Base-by-base conservation (phyloP, 1,140 invertebrate species). In the Druon quercuslanigerum region DNA sequence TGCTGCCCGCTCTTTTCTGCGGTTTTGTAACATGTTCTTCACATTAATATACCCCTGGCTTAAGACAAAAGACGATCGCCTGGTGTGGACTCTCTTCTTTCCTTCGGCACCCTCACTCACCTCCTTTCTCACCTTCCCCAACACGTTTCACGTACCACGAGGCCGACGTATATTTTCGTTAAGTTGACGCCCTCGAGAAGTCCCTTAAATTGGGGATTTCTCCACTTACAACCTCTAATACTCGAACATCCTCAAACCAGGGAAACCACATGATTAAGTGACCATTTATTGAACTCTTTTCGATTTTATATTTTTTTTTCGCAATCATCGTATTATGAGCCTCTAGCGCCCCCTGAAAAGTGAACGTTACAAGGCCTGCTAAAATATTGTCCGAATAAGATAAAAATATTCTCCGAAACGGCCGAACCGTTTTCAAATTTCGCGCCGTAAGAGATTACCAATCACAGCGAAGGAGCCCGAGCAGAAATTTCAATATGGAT, bases 11-110 rank as follows among this genome's bases (percentile, higher is more conserved):
- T 86, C 87, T 87, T 86, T 88, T 86, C 87, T 86, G 76, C 83
- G 75, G 79, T 78, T 82, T 81, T 87, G 86, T 87, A 89, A 87
- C 90, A 90, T 91, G 90, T 89, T 90, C 90, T 87, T 88, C 89
- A 84, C 90, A 91, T 91, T 91, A 91, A 91, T 91, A 91, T 91
- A 90, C 87, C 89, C 89, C 82, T 82, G 86, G 89, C 89, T 91
- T 91, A 91, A 90, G 87, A 91, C 88, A 90, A 90, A 88, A 87
- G 86, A 90, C 89, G 87, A 90, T 87, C 87, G 87, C 84, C 83
- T 56, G 82, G 72, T 76, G 74, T 78, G 79, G 72, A 78, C 71
- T 71, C 73, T 73, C 73, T 82, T 77, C 75, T 82, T 79, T 83
- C 50, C 75, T 82, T 81, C 70, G 19, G 75, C 50, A 52, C 73